phyloP scores from a whole-genome alignment of 53 echinoderm and acorn worm genomes.

The Astropecten irregularis region DNA sequence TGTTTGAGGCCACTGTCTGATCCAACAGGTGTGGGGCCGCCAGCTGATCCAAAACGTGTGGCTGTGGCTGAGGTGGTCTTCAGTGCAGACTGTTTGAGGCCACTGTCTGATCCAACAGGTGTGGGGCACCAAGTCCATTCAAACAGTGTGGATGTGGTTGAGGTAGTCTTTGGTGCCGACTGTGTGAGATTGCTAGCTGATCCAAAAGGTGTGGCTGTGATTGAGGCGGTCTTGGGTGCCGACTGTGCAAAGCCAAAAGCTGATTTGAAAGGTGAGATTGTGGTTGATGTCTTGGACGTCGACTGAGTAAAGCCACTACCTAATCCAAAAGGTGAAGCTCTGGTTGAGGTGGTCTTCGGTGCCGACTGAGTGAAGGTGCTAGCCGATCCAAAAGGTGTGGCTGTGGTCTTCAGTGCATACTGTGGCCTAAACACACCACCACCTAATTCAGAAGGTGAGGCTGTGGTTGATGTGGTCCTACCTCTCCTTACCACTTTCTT shows the following conservation, averaged over 20 bases:
- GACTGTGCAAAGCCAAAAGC: background rate
- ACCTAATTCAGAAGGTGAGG: no score
- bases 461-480: no score
- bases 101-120: background rate
- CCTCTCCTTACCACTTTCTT: no score
- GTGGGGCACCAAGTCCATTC: background rate
- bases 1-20: background rate
- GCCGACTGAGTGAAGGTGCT: background rate
- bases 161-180: background rate
- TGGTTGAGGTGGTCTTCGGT: background rate
- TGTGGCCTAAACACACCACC: no score
- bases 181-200: background rate
- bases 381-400: background rate
- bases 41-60: background rate
- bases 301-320: background rate
- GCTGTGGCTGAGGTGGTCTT: background rate
- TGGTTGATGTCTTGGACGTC: background rate
- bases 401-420: background rate
- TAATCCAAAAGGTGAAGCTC: background rate
- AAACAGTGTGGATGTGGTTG: background rate
- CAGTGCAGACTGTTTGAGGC: background rate
- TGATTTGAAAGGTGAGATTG: background rate
- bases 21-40: background rate
- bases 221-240: background rate
- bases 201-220: background rate